phyloP scores from a whole-genome alignment of 2,113 vertebrate species.

The Mohoua ochrocephala region DNA sequence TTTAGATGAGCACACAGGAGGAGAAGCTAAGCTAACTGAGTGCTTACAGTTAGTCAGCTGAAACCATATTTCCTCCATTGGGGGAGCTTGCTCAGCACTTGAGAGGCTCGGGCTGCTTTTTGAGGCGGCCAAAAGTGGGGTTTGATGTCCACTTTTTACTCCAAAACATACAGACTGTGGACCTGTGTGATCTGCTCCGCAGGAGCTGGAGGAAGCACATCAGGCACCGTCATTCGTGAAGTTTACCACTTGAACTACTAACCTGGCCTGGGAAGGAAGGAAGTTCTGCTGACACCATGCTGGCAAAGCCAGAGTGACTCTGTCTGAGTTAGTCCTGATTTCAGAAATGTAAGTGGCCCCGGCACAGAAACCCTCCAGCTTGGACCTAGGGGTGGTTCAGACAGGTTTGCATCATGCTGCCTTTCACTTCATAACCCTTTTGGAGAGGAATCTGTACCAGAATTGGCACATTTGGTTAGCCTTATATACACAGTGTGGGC shows the following conservation, averaged over 20 bases:
- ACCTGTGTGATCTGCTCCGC: not conserved
- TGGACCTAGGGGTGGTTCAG: not conserved
- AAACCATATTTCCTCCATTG: not conserved
- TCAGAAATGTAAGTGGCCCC: not conserved
- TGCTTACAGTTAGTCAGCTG: constrained; percentile 60
- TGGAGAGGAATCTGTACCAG: not conserved
- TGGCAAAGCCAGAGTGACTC: not conserved
- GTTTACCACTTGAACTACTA: not conserved
- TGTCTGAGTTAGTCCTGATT: not conserved
- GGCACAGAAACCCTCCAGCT: not conserved
- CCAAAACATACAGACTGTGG: not conserved
- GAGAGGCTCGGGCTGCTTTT: not conserved
- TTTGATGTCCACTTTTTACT: not conserved
- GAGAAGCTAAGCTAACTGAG: constrained; percentile 8
- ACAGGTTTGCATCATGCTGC: not conserved
- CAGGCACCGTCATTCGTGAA: not conserved
- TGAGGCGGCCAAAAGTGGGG: not conserved
- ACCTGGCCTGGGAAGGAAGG: not conserved
- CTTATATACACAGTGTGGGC: too few species aligned
- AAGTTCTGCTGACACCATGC: not conserved
- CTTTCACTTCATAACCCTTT: not conserved
- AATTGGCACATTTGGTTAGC: not conserved
- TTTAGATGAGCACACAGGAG: constrained; percentile 6
- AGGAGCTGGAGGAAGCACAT: not conserved
- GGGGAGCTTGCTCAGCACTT: constrained; percentile 17